Evolutionary conservation across 2,888 invertebrate genomes (phyloP), one percentile per base, ranked within the genome.

Genomic region (Tanytarsus gracilentus): DNA sequence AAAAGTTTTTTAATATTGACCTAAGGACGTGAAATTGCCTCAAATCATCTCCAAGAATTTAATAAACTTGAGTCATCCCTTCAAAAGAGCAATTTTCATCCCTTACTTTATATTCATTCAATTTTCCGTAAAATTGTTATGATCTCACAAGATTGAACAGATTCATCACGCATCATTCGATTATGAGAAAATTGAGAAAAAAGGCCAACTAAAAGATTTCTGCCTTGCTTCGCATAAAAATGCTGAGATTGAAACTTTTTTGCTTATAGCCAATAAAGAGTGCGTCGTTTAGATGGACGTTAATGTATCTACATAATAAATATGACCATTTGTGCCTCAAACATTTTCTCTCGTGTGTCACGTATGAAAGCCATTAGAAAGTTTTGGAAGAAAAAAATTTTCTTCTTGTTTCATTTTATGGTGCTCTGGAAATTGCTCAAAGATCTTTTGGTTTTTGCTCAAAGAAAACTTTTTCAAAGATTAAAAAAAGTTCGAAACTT

Each of bases 361-460:
- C 53, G 53, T 53, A 53, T 1, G 39, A 36, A 53, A 53, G 53
- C 53, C 36, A 53, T 53, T 53, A 53, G 53, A 53, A 52, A 53
- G 36, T n/a, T 48, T 53, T 25, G n/a, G 44, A 44, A 23, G 44
- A 39, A 36, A 33, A 33, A 21, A 4, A 33, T 33, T 52, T 21
- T 21, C 21, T 44, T 44, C 44, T 23, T 44, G n/a, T 33, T 11
- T 49, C 30, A 33, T 36, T 26, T 49, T 49, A 30, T n/a, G n/a
- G n/a, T n/a, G n/a, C 21, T 18, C 9, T 16, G 11, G 4, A 36
- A 36, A 36, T 36, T 16, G 16, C 14, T 40, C 40, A 18, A 36
- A 36, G 36, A 44, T 18, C 21, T 44, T 44, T 44, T 44, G 4
- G 11, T 23, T 7, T 44, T 21, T 44, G n/a, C 29, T 33, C n/a